Evolutionary conservation across 2,797 vertebrate species (phyloP).

Genomic region (Micromesistius poutassou): DNA sequence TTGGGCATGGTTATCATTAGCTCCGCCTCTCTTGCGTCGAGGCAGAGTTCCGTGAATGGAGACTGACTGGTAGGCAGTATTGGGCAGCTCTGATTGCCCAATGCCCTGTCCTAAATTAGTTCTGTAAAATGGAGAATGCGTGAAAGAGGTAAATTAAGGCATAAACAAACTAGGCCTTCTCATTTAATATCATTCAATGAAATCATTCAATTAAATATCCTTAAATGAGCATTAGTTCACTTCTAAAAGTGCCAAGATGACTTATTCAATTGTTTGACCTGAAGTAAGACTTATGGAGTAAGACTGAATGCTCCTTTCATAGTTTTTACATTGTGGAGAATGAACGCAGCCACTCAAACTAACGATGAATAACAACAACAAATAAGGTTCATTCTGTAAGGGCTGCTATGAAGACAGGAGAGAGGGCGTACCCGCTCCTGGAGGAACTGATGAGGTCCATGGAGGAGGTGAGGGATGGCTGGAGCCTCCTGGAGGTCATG

Average conservation of each 20-base stretch:
- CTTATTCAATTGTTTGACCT: background rate
- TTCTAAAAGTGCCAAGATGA: background rate
- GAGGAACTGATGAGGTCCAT: slow-evolving; percentile 91
- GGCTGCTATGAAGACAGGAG: background rate
- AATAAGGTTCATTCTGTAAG: background rate
- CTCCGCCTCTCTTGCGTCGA: slow-evolving; percentile 82
- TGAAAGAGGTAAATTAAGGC: background rate
- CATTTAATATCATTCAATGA: too few relatives aligned
- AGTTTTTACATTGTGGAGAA: background rate
- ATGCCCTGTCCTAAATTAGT: slow-evolving; percentile 28
- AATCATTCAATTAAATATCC: too few relatives aligned
- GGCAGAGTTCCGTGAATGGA: slow-evolving; percentile 95
- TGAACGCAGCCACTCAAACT: background rate
- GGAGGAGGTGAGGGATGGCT: slow-evolving; percentile 83
- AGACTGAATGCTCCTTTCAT: background rate
- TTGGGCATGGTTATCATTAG: slow-evolving; percentile 12
- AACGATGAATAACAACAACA: background rate
- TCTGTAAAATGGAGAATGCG: slow-evolving; percentile 21
- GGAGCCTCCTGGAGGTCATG: slow-evolving; percentile 64
- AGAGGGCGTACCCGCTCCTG: slow-evolving; percentile 64
- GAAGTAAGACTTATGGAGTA: background rate
- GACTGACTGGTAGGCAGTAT: slow-evolving; percentile 76
- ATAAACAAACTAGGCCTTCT: too few relatives aligned
- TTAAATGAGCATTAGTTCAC: too few relatives aligned
- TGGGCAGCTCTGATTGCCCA: slow-evolving; percentile 53